Conservation (phyloP, 2,888 invertebrate species). For the Drosophila villosipedis region DNA sequence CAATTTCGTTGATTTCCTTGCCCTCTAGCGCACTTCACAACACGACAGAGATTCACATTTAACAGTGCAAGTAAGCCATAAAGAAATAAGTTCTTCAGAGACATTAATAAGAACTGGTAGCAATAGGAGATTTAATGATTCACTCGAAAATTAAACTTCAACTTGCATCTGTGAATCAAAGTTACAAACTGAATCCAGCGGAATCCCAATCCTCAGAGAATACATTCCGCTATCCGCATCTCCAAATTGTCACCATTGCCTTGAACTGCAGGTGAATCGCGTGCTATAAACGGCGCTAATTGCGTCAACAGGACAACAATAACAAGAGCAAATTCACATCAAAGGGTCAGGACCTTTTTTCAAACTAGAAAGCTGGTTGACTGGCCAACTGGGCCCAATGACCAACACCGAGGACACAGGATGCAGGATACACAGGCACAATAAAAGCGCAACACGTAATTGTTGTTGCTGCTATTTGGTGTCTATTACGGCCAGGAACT, state of each 20-base stretch:
- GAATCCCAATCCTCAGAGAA: neutral
- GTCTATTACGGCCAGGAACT: slow-evolving; percentile 28
- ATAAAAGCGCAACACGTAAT: slow-evolving; percentile 76
- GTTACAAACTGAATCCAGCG: too few species aligned
- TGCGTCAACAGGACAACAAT: slow-evolving; percentile 62
- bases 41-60: too few species aligned
- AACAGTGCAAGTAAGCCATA: too few species aligned
- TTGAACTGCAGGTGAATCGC: neutral
- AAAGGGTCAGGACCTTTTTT: slow-evolving; percentile 44
- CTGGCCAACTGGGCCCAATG: slow-evolving; percentile 33
- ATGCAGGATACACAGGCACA: slow-evolving; percentile 28
- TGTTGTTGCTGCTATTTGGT: slow-evolving; percentile 45
- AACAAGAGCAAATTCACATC: slow-evolving; percentile 38
- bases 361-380: neutral
- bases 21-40: too few species aligned
- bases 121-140: too few species aligned
- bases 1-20: too few species aligned
- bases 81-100: too few species aligned
- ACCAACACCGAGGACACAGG: slow-evolving; percentile 3
- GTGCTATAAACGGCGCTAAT: slow-evolving; percentile 62
- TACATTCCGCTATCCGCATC: neutral
- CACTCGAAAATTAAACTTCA: too few species aligned
- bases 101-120: too few species aligned
- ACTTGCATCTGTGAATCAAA: too few species aligned
- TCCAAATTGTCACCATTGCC: neutral